Percentiles rank a stretch among this genome's conserved stretches.
Conservation (phyloP, 2,113 vertebrate genomes). For the Callocephalon fimbriatum region DNA sequence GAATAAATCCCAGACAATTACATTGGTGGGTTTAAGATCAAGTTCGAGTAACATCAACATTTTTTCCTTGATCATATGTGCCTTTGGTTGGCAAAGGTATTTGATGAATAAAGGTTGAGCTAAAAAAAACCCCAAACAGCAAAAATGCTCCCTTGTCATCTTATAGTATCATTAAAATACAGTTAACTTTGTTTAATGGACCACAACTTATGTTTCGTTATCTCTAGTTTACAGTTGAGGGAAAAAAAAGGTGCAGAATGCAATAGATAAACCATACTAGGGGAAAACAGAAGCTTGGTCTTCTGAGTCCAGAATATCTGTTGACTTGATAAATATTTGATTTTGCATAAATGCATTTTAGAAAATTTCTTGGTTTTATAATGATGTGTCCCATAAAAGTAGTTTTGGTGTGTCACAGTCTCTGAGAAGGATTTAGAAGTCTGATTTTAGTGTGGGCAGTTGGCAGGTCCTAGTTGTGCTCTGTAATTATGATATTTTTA, state of each 20-base stretch:
- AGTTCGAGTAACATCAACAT: not conserved
- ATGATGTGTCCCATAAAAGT: not conserved
- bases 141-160: accelerated
- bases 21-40: not conserved
- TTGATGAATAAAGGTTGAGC: not conserved
- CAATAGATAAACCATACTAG: not conserved
- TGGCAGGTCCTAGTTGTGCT: not conserved
- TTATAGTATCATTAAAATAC: not conserved
- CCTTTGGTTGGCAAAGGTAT: not conserved
- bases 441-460: not conserved
- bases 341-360: not conserved
- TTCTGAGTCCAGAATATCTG: not conserved
- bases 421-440: not conserved
- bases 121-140: accelerated
- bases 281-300: not conserved
- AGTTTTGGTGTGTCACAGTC: not conserved
- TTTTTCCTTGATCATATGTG: not conserved
- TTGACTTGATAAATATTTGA: not conserved
- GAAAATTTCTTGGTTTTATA: not conserved
- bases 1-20: not conserved
- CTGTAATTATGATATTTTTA: not conserved
- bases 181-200: not conserved
- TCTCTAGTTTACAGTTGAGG: not conserved
- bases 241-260: not conserved
- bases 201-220: not conserved